phyloP scores from a whole-genome alignment of 2,888 invertebrate species.

The Lepidocyrtinus sp. region DNA sequence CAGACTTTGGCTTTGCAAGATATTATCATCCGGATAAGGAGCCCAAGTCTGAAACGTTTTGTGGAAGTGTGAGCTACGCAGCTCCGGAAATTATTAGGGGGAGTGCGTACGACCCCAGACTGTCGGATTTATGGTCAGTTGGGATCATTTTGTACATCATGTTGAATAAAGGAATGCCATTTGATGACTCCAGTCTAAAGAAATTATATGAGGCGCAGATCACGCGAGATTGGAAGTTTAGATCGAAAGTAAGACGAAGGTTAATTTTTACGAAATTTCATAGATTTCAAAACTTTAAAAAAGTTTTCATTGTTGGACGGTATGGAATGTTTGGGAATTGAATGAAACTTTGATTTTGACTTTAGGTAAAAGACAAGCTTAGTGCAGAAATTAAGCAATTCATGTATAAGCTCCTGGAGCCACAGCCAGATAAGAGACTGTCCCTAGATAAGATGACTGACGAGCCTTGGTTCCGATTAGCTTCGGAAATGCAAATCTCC shows the following conservation, averaged over 20 bases:
- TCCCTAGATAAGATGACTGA: constrained; percentile 54
- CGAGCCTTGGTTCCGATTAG: constrained; percentile 58
- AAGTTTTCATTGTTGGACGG: not conserved
- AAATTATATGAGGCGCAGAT: constrained; percentile 81
- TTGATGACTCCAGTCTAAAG: constrained; percentile 83
- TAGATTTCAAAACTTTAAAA: not conserved
- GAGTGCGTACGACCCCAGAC: constrained; percentile 80
- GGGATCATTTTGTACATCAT: constrained; percentile 87
- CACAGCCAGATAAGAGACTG: constrained; percentile 54
- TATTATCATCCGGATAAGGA: constrained; percentile 72
- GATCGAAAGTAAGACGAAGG: constrained; percentile 76
- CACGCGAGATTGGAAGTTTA: constrained; percentile 80
- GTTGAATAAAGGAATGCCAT: constrained; percentile 87
- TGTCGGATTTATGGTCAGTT: constrained; percentile 86
- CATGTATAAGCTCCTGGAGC: constrained; percentile 62
- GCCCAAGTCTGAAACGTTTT: constrained; percentile 84
- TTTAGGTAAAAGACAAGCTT: constrained; percentile 62
- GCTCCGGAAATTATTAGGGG: constrained; percentile 88
- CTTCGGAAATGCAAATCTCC: not conserved
- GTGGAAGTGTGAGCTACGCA: constrained; percentile 90
- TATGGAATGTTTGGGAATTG: not conserved
- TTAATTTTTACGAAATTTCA: not conserved
- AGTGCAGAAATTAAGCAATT: constrained; percentile 61
- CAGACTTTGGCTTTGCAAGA: constrained; percentile 88
- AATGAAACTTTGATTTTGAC: too few relatives aligned